Evolutionary conservation across 2,888 invertebrate genomes (phyloP), one percentile per base, ranked within the genome.

Genomic region (Folsomia candida): DNA sequence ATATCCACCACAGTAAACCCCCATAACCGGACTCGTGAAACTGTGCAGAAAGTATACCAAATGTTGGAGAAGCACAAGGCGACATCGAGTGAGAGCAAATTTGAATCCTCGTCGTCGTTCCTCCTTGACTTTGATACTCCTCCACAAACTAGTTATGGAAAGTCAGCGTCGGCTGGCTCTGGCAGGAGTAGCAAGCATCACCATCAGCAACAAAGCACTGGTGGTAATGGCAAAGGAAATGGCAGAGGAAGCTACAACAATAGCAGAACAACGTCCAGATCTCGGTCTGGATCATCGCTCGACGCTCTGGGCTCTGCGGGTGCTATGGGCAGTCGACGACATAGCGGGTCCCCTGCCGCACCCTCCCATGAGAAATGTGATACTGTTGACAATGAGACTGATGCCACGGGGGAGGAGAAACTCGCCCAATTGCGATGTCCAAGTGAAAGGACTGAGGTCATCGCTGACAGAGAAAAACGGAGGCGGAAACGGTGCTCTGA

Each of bases 381-480:
- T 76, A 73, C 57, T 73, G 63, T 47, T 71, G 51, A n/a, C 18
- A 54, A 51, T 51, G 72, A 74, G 66, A 62, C 65, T 68, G 75
- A 74, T 67, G 69, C 66, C 66, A 78, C 81, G 70, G 93, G 93
- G 83, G 78, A 81, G 63, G 79, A 78, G 74, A 82, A 83, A 78
- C 87, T 94, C 80, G 89, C 94, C 14, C 89, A 90, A 82, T 86
- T 95, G 74, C 87, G 95, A 79, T 96, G 95, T 84, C 89, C 93
- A 57, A 94, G 93, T 83, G 93, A 92, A 84, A 87, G 93, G 76
- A 90, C 94, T 2, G 95, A 96, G 84, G 90, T 93, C 69, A 87
- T 94, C 75, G 92, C 93, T 29, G 94, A 91, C 82, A 87, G 93
- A 75, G 93, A 93, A 82, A 90, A 88, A 70, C 80, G 81, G 70